A percentile compares a stretch with the other conserved stretches of the same genome.
phyloP scores from a whole-genome alignment of 1,140 invertebrate species.

The Pinna nobilis region DNA sequence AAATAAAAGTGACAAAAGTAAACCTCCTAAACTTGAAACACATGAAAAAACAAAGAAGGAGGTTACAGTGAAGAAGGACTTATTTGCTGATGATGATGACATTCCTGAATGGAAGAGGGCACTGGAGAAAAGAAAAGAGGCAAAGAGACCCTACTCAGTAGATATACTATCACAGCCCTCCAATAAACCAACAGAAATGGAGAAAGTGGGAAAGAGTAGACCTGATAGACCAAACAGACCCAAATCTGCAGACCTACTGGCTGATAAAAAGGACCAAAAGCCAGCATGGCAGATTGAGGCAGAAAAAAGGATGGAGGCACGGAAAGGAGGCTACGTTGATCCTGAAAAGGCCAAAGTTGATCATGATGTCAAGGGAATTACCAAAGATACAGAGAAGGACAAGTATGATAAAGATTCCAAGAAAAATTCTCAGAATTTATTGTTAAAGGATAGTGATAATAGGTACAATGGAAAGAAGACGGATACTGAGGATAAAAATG shows the following conservation, averaged over 20 bases:
- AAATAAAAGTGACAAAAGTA: slow-evolving; percentile 17
- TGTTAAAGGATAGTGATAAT: neutral
- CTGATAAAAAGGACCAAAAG: slow-evolving; percentile 27
- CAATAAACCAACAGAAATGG: neutral
- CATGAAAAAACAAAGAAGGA: too few relatives aligned
- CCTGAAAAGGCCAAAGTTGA: slow-evolving; percentile 42
- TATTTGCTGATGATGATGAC: slow-evolving; percentile 19
- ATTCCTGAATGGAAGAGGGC: slow-evolving; percentile 50
- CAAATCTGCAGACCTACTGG: slow-evolving; percentile 41
- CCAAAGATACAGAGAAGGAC: neutral
- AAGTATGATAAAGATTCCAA: neutral
- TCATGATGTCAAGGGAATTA: neutral
- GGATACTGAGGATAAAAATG: neutral
- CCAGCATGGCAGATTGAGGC: slow-evolving; percentile 63
- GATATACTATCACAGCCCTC: slow-evolving; percentile 2
- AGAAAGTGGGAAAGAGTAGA: neutral
- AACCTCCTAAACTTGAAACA: too few relatives aligned
- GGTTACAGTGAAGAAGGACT: neutral
- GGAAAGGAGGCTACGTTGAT: slow-evolving; percentile 46
- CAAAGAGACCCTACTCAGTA: slow-evolving; percentile 23
- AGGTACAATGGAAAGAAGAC: neutral
- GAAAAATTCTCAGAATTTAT: neutral
- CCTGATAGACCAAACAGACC: slow-evolving; percentile 11
- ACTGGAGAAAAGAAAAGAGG: slow-evolving; percentile 37
- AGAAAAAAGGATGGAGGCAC: slow-evolving; percentile 51